Base-by-base conservation (phyloP, 2,797 vertebrate species). In the Micropoecilia bifurca region DNA sequence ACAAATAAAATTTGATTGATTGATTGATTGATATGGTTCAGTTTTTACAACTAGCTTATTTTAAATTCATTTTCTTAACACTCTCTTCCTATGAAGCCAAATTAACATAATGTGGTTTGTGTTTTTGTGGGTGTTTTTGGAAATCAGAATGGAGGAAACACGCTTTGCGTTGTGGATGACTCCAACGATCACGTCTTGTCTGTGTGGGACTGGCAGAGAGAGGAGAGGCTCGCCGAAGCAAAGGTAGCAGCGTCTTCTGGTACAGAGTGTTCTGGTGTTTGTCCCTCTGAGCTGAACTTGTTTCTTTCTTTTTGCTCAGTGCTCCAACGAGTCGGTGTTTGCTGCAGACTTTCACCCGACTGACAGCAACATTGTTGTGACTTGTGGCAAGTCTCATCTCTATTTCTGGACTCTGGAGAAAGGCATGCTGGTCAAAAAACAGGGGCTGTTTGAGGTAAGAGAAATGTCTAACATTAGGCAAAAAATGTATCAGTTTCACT, bases 151-250 rank as follows among this genome's bases (percentile, higher is more conserved):
- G 99, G 98, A 85, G 99, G 99, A 46, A 97, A 97, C 85, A 97
- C 95, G 3, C 93, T 99, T 59, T 99, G 98, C 74, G 96, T 96
- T 0, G 97, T 99, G 45, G 99, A 99, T 4, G 99, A 99, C 93
- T 99, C 98, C 85, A 99, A 99, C 0, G 99, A 99, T 88, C 99
- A 99, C 0, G 96, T 99, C 45, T 97, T 99, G 18, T 99, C 99
- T 0, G 97, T 99, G 76, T 99, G 99, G 99, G 98, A 99, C 92
- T 99, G 98, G 98, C 99, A 99, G 94, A 97, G 95, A 82, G 97
- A 98, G 84, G 98, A 99, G 82, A 96, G 96, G 72, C 93, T 99
- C 84, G 97, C 98, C 0, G 98, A 99, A 18, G 97, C 98, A 80
- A 99, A 99, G 97, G 98, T 94, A 18, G n/a, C 73, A 48, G 57